These are phyloP conservation scores for Zaprionus capensis DNA, from an alignment of 1,140 invertebrate species.

Conservation along the genomic window DNA sequence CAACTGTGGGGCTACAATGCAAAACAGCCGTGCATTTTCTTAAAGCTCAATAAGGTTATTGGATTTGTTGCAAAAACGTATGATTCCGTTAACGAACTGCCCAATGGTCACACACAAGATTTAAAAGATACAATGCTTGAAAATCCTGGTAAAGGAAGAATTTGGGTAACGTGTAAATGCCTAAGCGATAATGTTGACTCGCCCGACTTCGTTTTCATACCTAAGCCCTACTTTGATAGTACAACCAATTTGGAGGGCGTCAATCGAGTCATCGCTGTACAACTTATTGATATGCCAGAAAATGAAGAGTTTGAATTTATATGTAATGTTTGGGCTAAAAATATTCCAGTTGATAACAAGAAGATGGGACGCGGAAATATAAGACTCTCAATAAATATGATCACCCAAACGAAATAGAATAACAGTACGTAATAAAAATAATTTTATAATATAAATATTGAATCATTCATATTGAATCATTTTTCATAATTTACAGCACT, in stretches of 20 bases:
- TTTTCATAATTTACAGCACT: not conserved
- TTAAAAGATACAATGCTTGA: conserved; percentile 12
- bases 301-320: conserved; percentile 23
- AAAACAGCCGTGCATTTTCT: conserved; percentile 43
- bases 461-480: not conserved
- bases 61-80: conserved; percentile 50
- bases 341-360: conserved; percentile 38
- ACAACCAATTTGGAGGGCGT: not conserved
- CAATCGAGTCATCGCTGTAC: conserved; percentile 40
- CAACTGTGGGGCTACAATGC: conserved; percentile 45
- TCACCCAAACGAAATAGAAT: not conserved
- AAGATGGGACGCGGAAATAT: not conserved
- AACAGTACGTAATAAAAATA: not conserved
- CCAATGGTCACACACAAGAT: not conserved
- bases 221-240: conserved; percentile 30
- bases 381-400: not conserved
- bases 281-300: conserved; percentile 28
- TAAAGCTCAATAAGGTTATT: conserved; percentile 51
- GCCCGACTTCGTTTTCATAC: conserved; percentile 14
- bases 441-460: not conserved
- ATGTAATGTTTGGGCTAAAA: conserved; percentile 59
- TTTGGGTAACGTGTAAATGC: conserved; percentile 53
- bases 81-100: conserved; percentile 29
- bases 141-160: conserved; percentile 22
- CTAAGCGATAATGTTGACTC: too few species aligned